Base-by-base conservation (phyloP, 1,140 invertebrate genomes). In the Drosophila aff. region DNA sequence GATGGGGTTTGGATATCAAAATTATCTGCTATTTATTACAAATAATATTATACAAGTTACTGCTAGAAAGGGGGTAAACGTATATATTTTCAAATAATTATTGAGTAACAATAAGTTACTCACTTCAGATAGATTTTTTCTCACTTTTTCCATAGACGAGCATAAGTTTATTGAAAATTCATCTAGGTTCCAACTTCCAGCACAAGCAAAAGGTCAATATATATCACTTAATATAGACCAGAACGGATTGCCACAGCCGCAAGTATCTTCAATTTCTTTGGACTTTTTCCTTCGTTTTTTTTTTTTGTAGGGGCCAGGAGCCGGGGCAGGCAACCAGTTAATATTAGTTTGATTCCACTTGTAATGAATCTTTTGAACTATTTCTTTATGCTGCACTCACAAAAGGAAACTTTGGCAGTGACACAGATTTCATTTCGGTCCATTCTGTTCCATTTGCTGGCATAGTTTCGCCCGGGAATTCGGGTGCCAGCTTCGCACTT, bases 301-400 rank as follows among this genome's bases (percentile, higher is more conserved):
- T 46, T 36, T 31, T 28, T 46, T 36, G 31, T 36, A 38, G 11
- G 18, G 49, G 8, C 23, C 15, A 9, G 8, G 15, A 15, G 15
- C 4, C 23, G 47, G 49, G 36, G 10, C 49, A 28, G 41, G 33
- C 44, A 41, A 50, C 36, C 69, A 60, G 67, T 73, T 73, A 72
- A 73, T 73, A 73, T 41, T 61, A 72, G 53, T 73, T 73, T 73
- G 69, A 73, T 73, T 73, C 67, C 67, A 73, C 69, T 73, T 73
- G 67, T 73, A 73, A 73, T 73, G 69, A 73, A 73, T 73, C 69
- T 73, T 73, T 73, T 49, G 44, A 73, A 73, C 69, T 73, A 73
- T 73, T 73, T 73, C 46, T 58, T 73, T 73, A 73, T 61, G 68
- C 31, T 21, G 67, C 62, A 58, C 73, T 50, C 53, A 67, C 62